Evolutionary conservation across 2,113 vertebrate genomes (phyloP).

Genomic region (Pollimyrus isidori): DNA sequence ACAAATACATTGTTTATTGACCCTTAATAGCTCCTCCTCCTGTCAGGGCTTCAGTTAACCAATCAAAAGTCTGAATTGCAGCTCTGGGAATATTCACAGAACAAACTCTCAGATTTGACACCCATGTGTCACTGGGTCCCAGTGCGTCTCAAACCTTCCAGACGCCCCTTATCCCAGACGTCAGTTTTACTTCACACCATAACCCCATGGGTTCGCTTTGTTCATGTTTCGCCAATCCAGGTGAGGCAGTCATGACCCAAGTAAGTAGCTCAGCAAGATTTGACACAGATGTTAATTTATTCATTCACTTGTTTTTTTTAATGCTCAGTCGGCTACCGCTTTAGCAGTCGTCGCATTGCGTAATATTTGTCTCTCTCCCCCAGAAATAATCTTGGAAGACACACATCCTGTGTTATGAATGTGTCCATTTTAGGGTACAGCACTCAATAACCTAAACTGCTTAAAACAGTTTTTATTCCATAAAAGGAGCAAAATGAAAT

Average conservation of each 20-base stretch:
- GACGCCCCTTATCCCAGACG: background rate
- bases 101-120: background rate
- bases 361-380: background rate
- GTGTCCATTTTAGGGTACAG: background rate
- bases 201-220: background rate
- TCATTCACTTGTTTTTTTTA: background rate
- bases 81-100: background rate
- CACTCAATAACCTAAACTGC: background rate
- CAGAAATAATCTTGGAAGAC: background rate
- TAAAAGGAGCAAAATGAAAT: background rate
- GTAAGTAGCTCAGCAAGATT: background rate
- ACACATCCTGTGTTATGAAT: background rate
- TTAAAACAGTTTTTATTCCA: background rate
- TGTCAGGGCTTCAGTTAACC: background rate
- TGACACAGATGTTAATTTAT: background rate
- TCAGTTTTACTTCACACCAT: background rate
- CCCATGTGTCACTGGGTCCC: background rate
- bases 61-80: background rate
- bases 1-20: background rate
- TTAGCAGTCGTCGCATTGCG: background rate
- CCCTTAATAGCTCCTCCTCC: background rate
- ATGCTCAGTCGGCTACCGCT: background rate
- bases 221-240: background rate
- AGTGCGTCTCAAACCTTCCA: background rate
- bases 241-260: background rate